Conservation (phyloP, 2,113 vertebrate genomes). For the Oreotragus oreotragus region DNA sequence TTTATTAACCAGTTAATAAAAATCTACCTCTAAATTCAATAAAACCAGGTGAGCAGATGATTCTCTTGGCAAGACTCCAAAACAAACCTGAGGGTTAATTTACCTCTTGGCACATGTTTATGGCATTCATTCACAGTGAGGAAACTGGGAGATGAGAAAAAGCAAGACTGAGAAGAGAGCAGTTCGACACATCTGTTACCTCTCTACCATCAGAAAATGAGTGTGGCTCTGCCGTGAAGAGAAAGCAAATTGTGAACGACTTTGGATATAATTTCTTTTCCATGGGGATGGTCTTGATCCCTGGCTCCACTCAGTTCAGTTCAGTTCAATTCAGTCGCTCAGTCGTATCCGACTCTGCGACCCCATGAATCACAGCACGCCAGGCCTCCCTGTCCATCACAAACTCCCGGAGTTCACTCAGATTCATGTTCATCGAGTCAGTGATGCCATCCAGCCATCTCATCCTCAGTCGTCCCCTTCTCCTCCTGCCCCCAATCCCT, state of each 20-base stretch:
- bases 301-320: no score
- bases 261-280: not conserved
- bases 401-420: no score
- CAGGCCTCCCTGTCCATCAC: no score
- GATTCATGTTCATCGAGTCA: no score
- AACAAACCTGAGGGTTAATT: not conserved
- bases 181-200: not conserved
- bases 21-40: not conserved
- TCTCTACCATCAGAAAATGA: not conserved
- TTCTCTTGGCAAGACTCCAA: conserved; percentile 7
- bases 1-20: not conserved
- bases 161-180: not conserved
- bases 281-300: no score
- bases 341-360: no score
- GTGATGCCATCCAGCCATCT: no score
- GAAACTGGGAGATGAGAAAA: not conserved
- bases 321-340: no score
- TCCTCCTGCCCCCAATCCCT: no score
- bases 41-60: not conserved
- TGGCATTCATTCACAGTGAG: not conserved
- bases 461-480: no score
- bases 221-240: not conserved
- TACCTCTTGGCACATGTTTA: not conserved
- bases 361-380: no score
- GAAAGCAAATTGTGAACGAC: not conserved